These are phyloP conservation scores for Coptodon rendalli DNA, from an alignment of 2,113 vertebrate species.

Conservation along the genomic window DNA sequence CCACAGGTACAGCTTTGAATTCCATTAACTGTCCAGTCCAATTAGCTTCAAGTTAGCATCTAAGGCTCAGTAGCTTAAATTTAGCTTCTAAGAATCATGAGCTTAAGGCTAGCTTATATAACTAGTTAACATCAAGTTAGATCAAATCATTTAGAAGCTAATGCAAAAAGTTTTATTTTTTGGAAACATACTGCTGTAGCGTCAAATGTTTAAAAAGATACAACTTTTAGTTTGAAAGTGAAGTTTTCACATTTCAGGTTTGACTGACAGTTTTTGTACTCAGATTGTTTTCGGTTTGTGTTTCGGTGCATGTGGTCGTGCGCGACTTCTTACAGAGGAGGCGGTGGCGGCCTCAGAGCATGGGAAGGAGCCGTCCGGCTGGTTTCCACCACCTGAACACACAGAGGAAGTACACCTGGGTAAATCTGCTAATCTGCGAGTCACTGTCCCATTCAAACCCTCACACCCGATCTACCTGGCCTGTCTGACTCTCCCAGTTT, in stretches of 20 bases:
- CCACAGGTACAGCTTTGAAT: not conserved
- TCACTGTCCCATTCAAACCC: accelerated
- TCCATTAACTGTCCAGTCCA: not conserved
- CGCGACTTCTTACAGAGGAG: slow-evolving; percentile 35
- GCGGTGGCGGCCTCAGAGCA: slow-evolving; percentile 51
- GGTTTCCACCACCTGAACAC: slow-evolving; percentile 59
- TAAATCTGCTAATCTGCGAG: not conserved
- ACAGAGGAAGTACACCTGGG: not conserved
- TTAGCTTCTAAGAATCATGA: not conserved
- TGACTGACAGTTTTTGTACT: not conserved
- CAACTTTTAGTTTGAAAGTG: not conserved
- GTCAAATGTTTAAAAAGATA: not conserved
- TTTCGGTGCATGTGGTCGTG: not conserved
- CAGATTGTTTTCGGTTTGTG: not conserved
- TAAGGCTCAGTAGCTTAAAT: not conserved
- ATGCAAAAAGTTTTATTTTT: not conserved
- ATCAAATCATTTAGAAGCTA: not conserved
- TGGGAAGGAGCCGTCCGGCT: slow-evolving; percentile 31
- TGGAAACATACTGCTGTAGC: accelerated
- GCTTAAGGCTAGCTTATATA: not conserved
- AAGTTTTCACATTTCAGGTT: not conserved
- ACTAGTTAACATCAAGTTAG: not conserved
- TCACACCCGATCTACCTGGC: not conserved
- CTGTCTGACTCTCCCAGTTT: not conserved
- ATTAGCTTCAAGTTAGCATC: not conserved